phyloP scores from a whole-genome alignment of 2,113 vertebrate genomes.

The Barbus barbus region DNA sequence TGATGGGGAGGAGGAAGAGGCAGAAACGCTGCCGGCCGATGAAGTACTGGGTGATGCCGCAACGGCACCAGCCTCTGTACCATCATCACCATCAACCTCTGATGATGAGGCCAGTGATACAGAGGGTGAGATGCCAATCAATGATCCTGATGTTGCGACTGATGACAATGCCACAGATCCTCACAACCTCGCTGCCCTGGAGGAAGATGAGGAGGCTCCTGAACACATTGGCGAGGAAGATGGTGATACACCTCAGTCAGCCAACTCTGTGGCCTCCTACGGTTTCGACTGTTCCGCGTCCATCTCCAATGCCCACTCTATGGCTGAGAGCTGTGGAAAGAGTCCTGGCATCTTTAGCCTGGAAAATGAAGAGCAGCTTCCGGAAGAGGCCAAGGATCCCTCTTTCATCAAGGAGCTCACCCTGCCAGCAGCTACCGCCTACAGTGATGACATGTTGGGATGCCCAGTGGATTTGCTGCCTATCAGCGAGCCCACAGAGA shows the following conservation, averaged over 20 bases:
- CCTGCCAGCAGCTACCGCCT: constrained; percentile 64
- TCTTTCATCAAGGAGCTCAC: constrained; percentile 78
- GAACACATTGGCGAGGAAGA: constrained; percentile 64
- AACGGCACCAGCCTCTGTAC: constrained; percentile 76
- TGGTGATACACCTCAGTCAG: constrained; percentile 79
- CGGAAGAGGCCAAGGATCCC: constrained; percentile 78
- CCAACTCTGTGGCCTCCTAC: constrained; percentile 79
- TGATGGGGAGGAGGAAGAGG: constrained; percentile 80
- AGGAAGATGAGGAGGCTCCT: constrained; percentile 71
- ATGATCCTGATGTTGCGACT: constrained; percentile 63
- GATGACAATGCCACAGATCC: constrained; percentile 65
- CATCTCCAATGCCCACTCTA: constrained; percentile 81
- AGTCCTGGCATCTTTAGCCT: constrained; percentile 82
- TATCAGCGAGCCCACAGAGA: constrained; percentile 59
- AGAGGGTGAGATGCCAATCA: constrained; percentile 77
- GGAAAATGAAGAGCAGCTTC: constrained; percentile 80
- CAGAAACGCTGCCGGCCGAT: constrained; percentile 80
- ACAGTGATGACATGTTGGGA: constrained; percentile 64
- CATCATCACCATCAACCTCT: constrained; percentile 74
- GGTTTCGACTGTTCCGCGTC: constrained; percentile 79
- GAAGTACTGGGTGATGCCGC: constrained; percentile 78
- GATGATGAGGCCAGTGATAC: constrained; percentile 79
- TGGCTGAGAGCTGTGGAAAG: constrained; percentile 79
- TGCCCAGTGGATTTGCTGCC: constrained; percentile 75
- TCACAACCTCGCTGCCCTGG: constrained; percentile 61